Base-by-base conservation (phyloP, 2,113 vertebrate genomes). In the Prunella fulvescens region DNA sequence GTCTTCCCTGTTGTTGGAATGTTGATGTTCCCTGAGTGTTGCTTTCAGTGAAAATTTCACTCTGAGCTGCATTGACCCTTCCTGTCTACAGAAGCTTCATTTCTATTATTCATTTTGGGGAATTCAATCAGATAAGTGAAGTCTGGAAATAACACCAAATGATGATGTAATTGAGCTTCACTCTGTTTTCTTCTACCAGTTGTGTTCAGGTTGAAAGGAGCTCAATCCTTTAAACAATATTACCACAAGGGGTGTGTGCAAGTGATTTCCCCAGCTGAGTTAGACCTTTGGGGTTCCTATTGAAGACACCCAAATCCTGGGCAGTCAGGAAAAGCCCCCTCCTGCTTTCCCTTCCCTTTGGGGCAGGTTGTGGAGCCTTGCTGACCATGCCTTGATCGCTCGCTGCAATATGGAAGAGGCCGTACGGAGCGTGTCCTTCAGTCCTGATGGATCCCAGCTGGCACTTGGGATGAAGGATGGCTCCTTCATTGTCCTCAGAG, bases 321-420 rank as follows among this genome's bases (percentile, higher is more conserved):
- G 39, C 54, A 35, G 42, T 45, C 22, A 82, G 58, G 53, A 78
- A 28, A 50, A 65, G 69, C 85, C 19, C 85, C 23, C 35, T 95
- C 20, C 72, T 61, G 25, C 47, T 82, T 48, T 62, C 28, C 40
- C 60, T 79, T 66, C 94, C 40, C 48, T 92, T 42, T 72, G 81
- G 22, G 83, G 14, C 95, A 99, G 99, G 61, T 96, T 99, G 51
- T 99, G 99, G 99, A 99, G 99, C 93, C 98, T 99, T 12, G 98
- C 98, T 10, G 99, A 99, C 88, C 99, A 99, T 33, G 98, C 99
- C 22, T 96, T 99, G 90, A 98, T 99, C 10, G 99, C 99, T 54
- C 99, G 99, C 66, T 99, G 99, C 56, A 99, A 99, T 76, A 99
- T 99, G 99, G 99, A 99, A 69, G 99, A 99, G 86, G 99, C 99